A percentile compares a stretch with the other conserved stretches of the same genome.
Evolutionary conservation across 2,797 vertebrate genomes (phyloP).

Genomic region (Pteronotus mesoamericanus): DNA sequence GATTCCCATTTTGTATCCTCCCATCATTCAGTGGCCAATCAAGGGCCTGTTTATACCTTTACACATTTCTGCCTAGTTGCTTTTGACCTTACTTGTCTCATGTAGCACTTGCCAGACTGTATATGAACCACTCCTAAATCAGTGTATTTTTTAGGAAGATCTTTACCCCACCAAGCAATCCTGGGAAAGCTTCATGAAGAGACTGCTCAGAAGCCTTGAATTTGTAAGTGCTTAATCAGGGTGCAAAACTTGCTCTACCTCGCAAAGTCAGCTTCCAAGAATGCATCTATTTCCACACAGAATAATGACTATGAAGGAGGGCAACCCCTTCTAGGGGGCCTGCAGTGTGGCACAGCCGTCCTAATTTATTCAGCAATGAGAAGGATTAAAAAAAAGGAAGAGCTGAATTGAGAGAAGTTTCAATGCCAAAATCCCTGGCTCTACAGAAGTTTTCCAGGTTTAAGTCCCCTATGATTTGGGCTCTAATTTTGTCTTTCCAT

Average conservation of each 20-base stretch:
- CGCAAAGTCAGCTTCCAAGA: conserved; percentile 2
- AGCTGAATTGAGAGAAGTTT: background rate
- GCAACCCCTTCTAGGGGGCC: background rate
- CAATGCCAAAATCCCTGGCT: background rate
- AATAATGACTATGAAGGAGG: background rate
- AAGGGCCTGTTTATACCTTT: conserved; percentile 36
- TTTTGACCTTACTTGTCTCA: conserved; percentile 50
- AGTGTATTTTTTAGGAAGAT: conserved; percentile 43
- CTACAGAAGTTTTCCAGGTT: conserved; percentile 8
- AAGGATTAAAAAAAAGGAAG: background rate
- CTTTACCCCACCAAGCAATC: background rate
- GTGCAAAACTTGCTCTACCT: background rate
- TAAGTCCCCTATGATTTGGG: background rate
- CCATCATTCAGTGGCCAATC: background rate
- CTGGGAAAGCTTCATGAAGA: conserved; percentile 36
- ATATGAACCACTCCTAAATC: conserved; percentile 49
- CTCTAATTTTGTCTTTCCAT: conserved; percentile 1
- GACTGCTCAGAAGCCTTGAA: conserved; percentile 8
- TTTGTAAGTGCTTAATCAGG: conserved; percentile 17
- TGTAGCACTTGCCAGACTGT: conserved; percentile 24
- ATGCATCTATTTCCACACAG: background rate
- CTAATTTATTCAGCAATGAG: background rate
- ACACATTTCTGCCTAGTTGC: conserved; percentile 42
- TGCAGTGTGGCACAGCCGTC: background rate
- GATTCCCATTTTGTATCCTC: conserved; percentile 20